Percentiles rank a stretch among this genome's conserved stretches.
Evolutionary conservation across 2,113 vertebrate species (phyloP).

Genomic region (Pseudorectes ferrugineus): DNA sequence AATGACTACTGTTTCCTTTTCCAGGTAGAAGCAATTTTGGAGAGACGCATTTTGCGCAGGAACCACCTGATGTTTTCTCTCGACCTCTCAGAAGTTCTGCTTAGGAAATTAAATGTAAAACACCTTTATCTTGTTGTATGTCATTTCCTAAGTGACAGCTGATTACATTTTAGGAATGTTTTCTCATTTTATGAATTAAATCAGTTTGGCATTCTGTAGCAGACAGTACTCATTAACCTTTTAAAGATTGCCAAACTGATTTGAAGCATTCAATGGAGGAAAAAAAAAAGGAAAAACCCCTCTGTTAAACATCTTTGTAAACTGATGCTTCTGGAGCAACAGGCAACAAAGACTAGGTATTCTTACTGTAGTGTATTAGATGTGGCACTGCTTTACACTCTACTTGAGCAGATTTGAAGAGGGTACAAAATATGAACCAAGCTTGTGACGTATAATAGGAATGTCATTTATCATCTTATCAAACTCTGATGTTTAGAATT

Average conservation of each 20-base stretch:
- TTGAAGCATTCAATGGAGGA: background rate
- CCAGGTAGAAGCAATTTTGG: background rate
- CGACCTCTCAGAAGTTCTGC: background rate
- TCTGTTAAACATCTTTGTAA: background rate
- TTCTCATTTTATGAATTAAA: constrained; percentile 53
- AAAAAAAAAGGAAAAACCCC: background rate
- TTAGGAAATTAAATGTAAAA: constrained; percentile 25
- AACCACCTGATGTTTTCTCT: background rate
- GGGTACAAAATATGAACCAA: background rate
- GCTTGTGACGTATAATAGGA: background rate
- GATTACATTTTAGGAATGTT: constrained; percentile 39
- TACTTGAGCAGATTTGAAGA: background rate
- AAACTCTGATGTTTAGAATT: background rate
- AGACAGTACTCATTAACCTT: constrained; percentile 52
- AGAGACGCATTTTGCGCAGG: rapidly evolving
- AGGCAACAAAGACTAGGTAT: background rate
- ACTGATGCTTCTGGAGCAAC: background rate
- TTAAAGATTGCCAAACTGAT: constrained; percentile 25
- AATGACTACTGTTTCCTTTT: background rate
- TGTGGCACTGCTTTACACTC: background rate
- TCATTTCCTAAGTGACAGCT: constrained; percentile 37
- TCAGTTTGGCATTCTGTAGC: constrained; percentile 34
- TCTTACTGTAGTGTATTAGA: background rate
- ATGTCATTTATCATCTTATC: background rate
- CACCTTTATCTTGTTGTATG: background rate